phyloP scores from a whole-genome alignment of 2,113 vertebrate genomes.

The Falcunculus frontatus region DNA sequence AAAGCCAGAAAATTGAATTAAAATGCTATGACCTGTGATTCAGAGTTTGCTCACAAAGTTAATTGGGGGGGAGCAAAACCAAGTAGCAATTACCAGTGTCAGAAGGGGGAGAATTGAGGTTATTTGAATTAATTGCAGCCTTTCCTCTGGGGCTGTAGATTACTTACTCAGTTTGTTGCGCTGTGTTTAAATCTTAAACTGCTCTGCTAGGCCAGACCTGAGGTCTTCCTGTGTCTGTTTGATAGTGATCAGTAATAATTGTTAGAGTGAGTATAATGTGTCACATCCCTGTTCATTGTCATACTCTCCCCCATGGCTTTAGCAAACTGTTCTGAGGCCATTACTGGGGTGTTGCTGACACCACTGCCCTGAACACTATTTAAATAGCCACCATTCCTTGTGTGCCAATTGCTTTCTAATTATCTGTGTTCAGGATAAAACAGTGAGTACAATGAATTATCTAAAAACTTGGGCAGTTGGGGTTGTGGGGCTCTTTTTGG shows the following conservation, averaged over 20 bases:
- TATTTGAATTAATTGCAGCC: not conserved
- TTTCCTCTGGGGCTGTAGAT: not conserved
- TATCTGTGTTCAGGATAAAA: not conserved
- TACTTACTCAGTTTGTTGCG: not conserved
- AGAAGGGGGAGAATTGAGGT: not conserved
- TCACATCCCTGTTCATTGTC: rapidly evolving
- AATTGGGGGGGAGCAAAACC: not conserved
- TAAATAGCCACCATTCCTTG: not conserved
- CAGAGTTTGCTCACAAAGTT: not conserved
- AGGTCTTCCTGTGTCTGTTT: not conserved
- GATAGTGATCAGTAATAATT: too few relatives aligned
- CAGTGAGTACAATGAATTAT: not conserved
- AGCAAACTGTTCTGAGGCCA: not conserved
- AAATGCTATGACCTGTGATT: not conserved
- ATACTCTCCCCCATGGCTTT: not conserved
- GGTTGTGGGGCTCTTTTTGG: not conserved
- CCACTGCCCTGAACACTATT: not conserved
- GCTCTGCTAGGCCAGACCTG: too few relatives aligned
- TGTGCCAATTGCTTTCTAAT: rapidly evolving
- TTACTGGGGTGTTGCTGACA: not conserved
- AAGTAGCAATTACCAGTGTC: not conserved
- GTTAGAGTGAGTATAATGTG: too few relatives aligned
- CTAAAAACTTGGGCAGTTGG: not conserved
- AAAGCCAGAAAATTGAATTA: not conserved
- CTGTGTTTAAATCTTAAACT: not conserved